Conservation (phyloP, 2,113 vertebrate genomes). For the Ivindomyrus marchei region DNA sequence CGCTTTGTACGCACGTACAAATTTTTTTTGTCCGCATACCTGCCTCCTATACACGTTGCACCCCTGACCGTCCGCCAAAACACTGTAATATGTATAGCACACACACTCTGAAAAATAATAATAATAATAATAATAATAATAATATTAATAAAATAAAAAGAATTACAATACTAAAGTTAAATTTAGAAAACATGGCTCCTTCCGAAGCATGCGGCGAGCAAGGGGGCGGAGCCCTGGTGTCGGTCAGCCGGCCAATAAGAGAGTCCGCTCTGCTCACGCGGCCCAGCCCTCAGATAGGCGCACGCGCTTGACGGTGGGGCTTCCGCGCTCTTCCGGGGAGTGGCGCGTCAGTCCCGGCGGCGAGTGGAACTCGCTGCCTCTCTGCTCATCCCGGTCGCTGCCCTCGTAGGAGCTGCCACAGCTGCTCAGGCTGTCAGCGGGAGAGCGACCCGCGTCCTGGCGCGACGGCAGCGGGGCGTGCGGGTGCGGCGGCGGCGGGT, state of each 20-base stretch:
- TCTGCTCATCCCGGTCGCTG: slow-evolving; percentile 86
- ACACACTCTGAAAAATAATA: slow-evolving; percentile 79
- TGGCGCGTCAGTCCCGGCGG: slow-evolving; percentile 83
- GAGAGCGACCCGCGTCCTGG: slow-evolving; percentile 80
- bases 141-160: slow-evolving; percentile 40
- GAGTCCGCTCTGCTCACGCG: slow-evolving; percentile 69
- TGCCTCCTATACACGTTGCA: background rate
- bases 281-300: slow-evolving; percentile 93
- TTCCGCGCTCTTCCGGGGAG: slow-evolving; percentile 83
- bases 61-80: slow-evolving; percentile 32
- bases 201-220: background rate
- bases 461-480: slow-evolving; percentile 62
- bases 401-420: slow-evolving; percentile 96
- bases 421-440: slow-evolving; percentile 92
- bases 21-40: background rate
- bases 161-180: slow-evolving; percentile 40
- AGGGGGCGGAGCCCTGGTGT: background rate
- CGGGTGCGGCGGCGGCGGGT: slow-evolving; percentile 69
- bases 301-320: slow-evolving; percentile 90
- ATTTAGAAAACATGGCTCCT: slow-evolving; percentile 27
- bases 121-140: slow-evolving; percentile 36
- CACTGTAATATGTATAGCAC: slow-evolving; percentile 82
- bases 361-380: slow-evolving; percentile 77
- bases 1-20: slow-evolving; percentile 13
- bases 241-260: background rate